Conservation (phyloP, 1,140 invertebrate genomes). For the Diorhabda elongata region DNA sequence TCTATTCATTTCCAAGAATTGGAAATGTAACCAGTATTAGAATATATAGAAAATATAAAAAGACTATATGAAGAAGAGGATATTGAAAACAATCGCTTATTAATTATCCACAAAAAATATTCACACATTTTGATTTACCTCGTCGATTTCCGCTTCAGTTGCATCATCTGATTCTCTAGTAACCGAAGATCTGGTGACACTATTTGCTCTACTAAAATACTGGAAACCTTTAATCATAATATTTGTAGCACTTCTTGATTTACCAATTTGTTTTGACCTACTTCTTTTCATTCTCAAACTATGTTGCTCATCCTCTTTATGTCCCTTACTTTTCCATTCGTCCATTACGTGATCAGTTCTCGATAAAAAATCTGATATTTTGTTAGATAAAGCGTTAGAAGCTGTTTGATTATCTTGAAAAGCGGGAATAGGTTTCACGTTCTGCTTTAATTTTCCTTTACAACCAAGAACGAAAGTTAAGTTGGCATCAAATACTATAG, state of each 20-base stretch:
- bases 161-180: conserved; percentile 52
- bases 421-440: conserved; percentile 65
- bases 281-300: conserved; percentile 41
- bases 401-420: conserved; percentile 69
- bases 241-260: conserved; percentile 70
- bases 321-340: conserved; percentile 68
- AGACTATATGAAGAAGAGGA: too few relatives aligned
- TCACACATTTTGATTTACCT: conserved; percentile 45
- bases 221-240: conserved; percentile 76
- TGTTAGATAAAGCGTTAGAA: conserved; percentile 66
- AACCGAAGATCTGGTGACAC: conserved; percentile 49
- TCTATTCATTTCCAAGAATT: too few relatives aligned
- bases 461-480: conserved; percentile 71
- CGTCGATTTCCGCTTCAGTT: conserved; percentile 59
- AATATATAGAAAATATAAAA: too few relatives aligned
- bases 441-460: conserved; percentile 64
- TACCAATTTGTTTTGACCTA: conserved; percentile 51
- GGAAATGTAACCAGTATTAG: too few relatives aligned
- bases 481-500: conserved; percentile 76
- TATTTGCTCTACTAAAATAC: conserved; percentile 58
- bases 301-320: conserved; percentile 53
- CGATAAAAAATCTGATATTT: conserved; percentile 74
- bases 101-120: neutral
- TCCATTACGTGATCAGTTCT: conserved; percentile 82
- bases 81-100: too few relatives aligned